Conservation (phyloP, 2,113 vertebrate genomes). For the Pituophis catenifer region DNA sequence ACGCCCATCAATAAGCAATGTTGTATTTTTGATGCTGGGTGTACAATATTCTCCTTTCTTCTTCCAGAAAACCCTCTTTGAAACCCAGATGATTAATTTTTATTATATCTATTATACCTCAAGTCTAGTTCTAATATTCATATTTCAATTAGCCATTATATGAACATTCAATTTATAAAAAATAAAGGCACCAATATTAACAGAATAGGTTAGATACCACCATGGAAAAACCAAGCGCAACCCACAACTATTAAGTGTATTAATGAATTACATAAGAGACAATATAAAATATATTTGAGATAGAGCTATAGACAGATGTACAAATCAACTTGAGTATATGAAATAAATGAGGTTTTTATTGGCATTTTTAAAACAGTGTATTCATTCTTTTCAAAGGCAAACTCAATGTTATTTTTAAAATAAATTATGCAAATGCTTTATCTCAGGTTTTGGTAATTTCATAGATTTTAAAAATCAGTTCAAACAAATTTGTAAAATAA, state of each 20-base stretch:
- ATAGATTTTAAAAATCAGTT: slow-evolving; percentile 52
- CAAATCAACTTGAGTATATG: slow-evolving; percentile 77
- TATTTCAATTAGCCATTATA: slow-evolving; percentile 42
- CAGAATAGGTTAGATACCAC: slow-evolving; percentile 53
- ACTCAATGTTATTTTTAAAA: slow-evolving; percentile 56
- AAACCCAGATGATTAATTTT: neutral
- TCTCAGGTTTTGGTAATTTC: slow-evolving; percentile 63
- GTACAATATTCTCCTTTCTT: neutral
- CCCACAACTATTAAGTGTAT: slow-evolving; percentile 24
- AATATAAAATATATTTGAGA: slow-evolving; percentile 61
- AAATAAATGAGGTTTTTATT: slow-evolving; percentile 77
- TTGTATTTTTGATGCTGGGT: neutral
- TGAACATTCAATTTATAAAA: slow-evolving; percentile 46
- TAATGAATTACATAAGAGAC: slow-evolving; percentile 61
- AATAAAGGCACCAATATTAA: slow-evolving; percentile 70
- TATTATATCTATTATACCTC: slow-evolving; percentile 1
- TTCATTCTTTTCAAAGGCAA: slow-evolving; percentile 68
- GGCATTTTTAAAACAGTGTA: slow-evolving; percentile 71
- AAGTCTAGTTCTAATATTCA: slow-evolving; percentile 51
- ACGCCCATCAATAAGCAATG: neutral
- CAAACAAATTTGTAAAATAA: slow-evolving; percentile 61
- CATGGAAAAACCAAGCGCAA: slow-evolving; percentile 42
- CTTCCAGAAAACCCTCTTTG: slow-evolving; percentile 13
- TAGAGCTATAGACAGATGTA: slow-evolving; percentile 74
- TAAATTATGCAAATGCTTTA: slow-evolving; percentile 70